A percentile compares a stretch with the other conserved stretches of the same genome.
Evolutionary conservation across 2,797 vertebrate species (phyloP).

Genomic region (Spinus olivaceus): DNA sequence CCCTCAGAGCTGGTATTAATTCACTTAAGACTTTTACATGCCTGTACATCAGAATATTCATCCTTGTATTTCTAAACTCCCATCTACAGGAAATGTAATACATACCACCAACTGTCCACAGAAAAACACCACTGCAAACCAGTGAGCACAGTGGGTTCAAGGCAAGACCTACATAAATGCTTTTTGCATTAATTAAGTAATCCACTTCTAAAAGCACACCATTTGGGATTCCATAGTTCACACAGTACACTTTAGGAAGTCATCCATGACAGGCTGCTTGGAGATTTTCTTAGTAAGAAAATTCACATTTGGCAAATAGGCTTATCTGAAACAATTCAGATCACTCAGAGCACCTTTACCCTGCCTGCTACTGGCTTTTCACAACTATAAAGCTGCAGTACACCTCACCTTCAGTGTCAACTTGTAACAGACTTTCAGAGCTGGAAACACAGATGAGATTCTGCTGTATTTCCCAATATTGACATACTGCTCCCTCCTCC

Average conservation of each 20-base stretch:
- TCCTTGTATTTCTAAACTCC: background rate
- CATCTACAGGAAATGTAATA: background rate
- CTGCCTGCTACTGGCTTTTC: background rate
- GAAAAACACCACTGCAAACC: background rate
- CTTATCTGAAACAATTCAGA: background rate
- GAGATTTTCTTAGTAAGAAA: background rate
- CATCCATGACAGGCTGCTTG: background rate
- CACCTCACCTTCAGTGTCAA: background rate
- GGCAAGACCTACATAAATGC: background rate
- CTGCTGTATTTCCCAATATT: background rate
- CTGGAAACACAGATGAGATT: background rate
- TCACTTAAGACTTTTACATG: background rate
- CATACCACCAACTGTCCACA: background rate
- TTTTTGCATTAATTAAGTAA: background rate
- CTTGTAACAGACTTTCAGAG: background rate
- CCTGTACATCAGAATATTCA: background rate
- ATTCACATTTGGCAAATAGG: background rate
- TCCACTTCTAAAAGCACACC: background rate
- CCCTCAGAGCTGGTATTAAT: background rate
- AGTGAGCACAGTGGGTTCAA: background rate
- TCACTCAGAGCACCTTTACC: background rate
- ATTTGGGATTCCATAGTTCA: background rate
- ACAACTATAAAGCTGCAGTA: background rate
- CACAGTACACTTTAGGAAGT: background rate
- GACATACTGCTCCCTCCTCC: background rate